Conservation (phyloP, 2,888 invertebrate genomes). For the Acrobeloides nanus region DNA sequence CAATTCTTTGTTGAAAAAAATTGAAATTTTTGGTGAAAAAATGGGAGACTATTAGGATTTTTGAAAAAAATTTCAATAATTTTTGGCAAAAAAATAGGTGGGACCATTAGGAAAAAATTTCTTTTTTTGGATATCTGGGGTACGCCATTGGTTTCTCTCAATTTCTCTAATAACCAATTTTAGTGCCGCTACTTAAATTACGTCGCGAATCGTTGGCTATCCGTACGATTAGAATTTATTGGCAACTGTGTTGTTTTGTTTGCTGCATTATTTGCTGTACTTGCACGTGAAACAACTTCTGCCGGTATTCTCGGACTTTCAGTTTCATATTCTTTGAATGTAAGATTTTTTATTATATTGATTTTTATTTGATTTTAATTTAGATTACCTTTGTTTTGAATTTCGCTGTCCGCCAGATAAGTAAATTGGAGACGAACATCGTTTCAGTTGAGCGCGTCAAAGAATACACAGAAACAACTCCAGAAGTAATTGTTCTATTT, state of each 20-base stretch:
- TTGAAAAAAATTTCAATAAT: too few relatives aligned
- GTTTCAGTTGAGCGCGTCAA: slow-evolving; percentile 59
- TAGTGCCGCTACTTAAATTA: slow-evolving; percentile 43
- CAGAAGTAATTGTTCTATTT: too few relatives aligned
- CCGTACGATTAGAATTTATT: slow-evolving; percentile 86
- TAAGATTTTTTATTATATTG: slow-evolving; percentile 26
- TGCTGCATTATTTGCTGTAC: slow-evolving; percentile 81
- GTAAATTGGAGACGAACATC: slow-evolving; percentile 92
- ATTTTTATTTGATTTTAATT: slow-evolving; percentile 6
- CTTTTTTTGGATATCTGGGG: too few relatives aligned
- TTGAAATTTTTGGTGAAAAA: too few relatives aligned
- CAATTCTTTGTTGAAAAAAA: too few relatives aligned
- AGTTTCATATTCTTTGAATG: slow-evolving; percentile 58
- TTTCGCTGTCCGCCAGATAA: slow-evolving; percentile 91
- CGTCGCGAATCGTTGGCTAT: slow-evolving; percentile 67
- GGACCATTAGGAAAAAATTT: too few relatives aligned
- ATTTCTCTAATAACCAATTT: slow-evolving; percentile 65
- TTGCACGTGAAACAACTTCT: slow-evolving; percentile 59
- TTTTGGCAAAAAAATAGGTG: too few relatives aligned
- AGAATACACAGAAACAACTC: slow-evolving; percentile 44
- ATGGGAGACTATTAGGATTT: too few relatives aligned
- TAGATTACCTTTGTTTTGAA: slow-evolving; percentile 88
- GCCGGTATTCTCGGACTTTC: slow-evolving; percentile 60
- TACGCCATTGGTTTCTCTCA: too few relatives aligned
- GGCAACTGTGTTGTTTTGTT: slow-evolving; percentile 91